A percentile compares a stretch with the other conserved stretches of the same genome.
phyloP scores from a whole-genome alignment of 2,888 invertebrate species.

The Diabrotica balteata region DNA sequence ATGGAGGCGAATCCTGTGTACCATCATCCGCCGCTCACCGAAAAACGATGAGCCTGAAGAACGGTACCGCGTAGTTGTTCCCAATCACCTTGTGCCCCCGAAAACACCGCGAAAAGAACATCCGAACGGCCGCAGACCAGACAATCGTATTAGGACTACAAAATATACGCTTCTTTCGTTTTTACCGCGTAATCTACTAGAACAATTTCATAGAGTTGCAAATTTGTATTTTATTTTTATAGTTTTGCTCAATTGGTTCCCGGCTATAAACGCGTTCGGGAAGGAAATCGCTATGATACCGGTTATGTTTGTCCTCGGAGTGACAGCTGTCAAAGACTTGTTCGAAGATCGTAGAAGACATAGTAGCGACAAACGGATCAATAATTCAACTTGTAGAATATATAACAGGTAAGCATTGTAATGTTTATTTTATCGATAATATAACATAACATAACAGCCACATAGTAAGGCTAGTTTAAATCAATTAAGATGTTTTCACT shows the following conservation, averaged over 20 bases:
- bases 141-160: conserved; percentile 90
- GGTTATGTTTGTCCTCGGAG: conserved; percentile 91
- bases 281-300: conserved; percentile 96
- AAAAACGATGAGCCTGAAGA: conserved; percentile 63
- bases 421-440: background rate
- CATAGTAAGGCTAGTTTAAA: background rate
- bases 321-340: conserved; percentile 93
- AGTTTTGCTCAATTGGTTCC: conserved; percentile 95
- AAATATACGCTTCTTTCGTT: conserved; percentile 95
- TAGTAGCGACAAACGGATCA: conserved; percentile 91
- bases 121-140: conserved; percentile 81
- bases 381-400: conserved; percentile 90
- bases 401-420: conserved; percentile 77
- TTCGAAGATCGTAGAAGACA: conserved; percentile 92
- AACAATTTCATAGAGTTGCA: conserved; percentile 97
- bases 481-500: background rate
- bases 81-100: conserved; percentile 85
- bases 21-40: conserved; percentile 68
- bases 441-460: background rate
- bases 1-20: conserved; percentile 72
- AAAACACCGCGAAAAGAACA: conserved; percentile 81
- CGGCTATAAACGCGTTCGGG: conserved; percentile 92
- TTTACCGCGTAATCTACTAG: conserved; percentile 93
- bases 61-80: conserved; percentile 71
- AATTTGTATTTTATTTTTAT: conserved; percentile 98